A percentile compares a stretch with the other conserved stretches of the same genome.
Evolutionary conservation across 2,888 invertebrate genomes (phyloP).

Genomic region (Plutella xylostella): DNA sequence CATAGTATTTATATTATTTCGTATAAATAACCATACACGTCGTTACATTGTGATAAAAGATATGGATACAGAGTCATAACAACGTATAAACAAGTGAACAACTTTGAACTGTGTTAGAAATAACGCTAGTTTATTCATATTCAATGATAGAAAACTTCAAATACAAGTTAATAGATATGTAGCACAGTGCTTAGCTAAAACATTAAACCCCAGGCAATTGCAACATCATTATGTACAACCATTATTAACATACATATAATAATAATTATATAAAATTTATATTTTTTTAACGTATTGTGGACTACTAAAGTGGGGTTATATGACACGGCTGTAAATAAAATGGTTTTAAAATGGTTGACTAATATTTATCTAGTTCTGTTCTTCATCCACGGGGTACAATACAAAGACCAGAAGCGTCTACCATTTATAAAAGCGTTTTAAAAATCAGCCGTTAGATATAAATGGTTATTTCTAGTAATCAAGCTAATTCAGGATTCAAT

Average conservation of each 20-base stretch:
- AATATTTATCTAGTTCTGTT: too few relatives aligned
- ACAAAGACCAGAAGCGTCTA: too few relatives aligned
- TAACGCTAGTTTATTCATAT: conserved; percentile 59
- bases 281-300: conserved; percentile 22
- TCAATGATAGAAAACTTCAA: conserved; percentile 60
- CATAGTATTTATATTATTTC: conserved; percentile 52
- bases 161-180: conserved; percentile 63
- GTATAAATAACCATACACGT: conserved; percentile 62
- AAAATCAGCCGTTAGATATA: conserved; percentile 35
- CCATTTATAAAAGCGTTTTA: too few relatives aligned
- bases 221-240: conserved; percentile 48
- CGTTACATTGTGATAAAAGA: conserved; percentile 60
- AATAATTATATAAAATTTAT: conserved; percentile 3
- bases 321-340: too few relatives aligned
- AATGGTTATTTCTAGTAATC: conserved; percentile 50
- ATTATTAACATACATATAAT: conserved; percentile 21
- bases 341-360: too few relatives aligned
- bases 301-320: conserved; percentile 39
- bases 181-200: conserved; percentile 58
- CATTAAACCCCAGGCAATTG: conserved; percentile 39
- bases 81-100: conserved; percentile 69
- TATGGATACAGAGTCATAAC: conserved; percentile 63
- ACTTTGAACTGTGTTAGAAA: conserved; percentile 60
- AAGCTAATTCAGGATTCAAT: conserved; percentile 56
- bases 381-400: too few relatives aligned